Evolutionary conservation across 1,140 invertebrate species (phyloP), one percentile per base, ranked within the genome.

Genomic region (Tetranychus cinnabarinus): DNA sequence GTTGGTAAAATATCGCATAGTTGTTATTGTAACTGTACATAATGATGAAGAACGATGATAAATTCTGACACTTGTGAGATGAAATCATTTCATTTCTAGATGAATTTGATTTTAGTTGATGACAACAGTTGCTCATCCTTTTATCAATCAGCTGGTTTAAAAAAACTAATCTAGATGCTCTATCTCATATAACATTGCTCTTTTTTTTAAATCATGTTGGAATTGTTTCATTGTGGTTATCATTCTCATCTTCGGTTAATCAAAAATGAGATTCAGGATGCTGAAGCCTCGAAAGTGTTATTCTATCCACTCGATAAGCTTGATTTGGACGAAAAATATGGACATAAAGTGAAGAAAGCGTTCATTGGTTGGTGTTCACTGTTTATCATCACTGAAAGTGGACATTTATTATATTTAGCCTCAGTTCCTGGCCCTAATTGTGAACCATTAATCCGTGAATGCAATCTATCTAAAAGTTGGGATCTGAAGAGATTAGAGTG

Each of bases 341-440:
- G 55, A 36, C 5, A 33, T n/a, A 35, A 13, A 15, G 35, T 56
- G 13, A 52, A 52, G 23, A 35, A 39, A 35, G 37, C 12, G 8
- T 56, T 56, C 55, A 56, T 56, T 33, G 57, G 57, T 45, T 58
- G 57, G 57, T 58, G 57, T 46, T 31, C 37, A 4, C 6, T 58
- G 23, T 58, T 58, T 58, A 13, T 58, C 6, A 33, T 58, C 3
- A 58, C 37, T 33, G 42, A 58, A 10, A 46, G 34, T 34, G n/a
- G 42, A 33, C 23, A 31, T 15, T 42, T 45, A 58, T 23, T 58
- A 6, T 58, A 45, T 35, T 39, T 58, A 10, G 39, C 39, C 39
- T 58, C 57, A 12, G 15, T 31, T n/a, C 15, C 12, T 36, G 36
- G 13, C n/a, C 15, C 33, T 15, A 36, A 33, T 13, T 35, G 35